Evolutionary conservation across 2,113 vertebrate genomes (phyloP).

Genomic region (Nematolebias whitei): DNA sequence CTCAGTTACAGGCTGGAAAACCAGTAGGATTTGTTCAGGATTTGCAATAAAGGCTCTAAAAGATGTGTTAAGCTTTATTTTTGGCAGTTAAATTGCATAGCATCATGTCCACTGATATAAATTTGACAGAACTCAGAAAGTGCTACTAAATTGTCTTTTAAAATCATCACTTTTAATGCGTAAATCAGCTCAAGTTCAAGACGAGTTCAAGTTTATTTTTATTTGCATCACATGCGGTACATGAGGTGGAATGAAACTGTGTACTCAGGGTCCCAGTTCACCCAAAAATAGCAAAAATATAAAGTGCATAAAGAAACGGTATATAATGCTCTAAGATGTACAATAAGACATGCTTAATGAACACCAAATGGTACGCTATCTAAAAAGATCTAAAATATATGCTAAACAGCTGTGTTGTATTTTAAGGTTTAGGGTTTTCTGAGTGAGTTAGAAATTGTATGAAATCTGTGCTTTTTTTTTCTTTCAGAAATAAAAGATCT

Average conservation of each 20-base stretch:
- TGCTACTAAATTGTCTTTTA: not conserved
- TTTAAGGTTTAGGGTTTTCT: not conserved
- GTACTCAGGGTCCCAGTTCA: no score
- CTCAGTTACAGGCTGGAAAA: not conserved
- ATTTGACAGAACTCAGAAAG: not conserved
- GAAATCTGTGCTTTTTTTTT: not conserved
- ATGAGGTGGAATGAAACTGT: no score
- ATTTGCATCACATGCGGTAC: no score
- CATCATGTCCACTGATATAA: not conserved
- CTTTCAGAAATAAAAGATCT: not conserved
- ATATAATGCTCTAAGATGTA: no score
- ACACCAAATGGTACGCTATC: no score
- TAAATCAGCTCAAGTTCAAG: no score
- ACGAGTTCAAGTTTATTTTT: no score
- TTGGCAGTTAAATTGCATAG: not conserved
- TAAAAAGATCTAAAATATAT: no score
- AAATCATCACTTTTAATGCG: not conserved
- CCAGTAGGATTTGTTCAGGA: not conserved
- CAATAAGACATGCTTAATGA: no score
- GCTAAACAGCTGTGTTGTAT: not conserved
- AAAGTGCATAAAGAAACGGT: no score
- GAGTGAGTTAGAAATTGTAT: not conserved
- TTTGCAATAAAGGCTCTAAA: not conserved
- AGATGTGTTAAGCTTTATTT: not conserved
- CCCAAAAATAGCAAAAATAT: no score